phyloP scores from a whole-genome alignment of 2,797 vertebrate species.

The Anguilla pacifica region DNA sequence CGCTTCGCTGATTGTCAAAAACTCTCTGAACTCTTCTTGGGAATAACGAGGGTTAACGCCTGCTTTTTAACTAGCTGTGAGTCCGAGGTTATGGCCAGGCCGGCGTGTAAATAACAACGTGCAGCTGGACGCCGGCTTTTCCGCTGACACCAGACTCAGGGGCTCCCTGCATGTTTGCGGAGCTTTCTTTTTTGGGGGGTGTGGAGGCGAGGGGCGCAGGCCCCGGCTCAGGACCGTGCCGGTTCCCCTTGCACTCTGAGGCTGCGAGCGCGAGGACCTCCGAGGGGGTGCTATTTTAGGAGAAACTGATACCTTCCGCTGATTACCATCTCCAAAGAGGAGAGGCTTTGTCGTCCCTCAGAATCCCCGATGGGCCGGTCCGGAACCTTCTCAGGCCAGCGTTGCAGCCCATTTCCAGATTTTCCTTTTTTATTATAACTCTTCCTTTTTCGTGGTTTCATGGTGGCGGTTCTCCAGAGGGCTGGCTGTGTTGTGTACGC shows the following conservation, averaged over 20 bases:
- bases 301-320: background rate
- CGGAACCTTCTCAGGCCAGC: background rate
- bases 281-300: background rate
- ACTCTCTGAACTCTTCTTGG: background rate
- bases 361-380: background rate
- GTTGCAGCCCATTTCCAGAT: background rate
- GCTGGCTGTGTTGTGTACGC: background rate
- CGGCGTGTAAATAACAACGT: background rate
- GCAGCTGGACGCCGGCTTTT: background rate
- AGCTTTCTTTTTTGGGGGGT: background rate
- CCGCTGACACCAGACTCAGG: background rate
- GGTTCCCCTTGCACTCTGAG: background rate
- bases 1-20: background rate
- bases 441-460: background rate
- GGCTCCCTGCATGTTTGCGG: background rate
- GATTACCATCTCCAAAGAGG: background rate
- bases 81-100: background rate
- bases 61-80: background rate
- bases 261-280: background rate
- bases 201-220: background rate
- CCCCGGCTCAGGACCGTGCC: background rate
- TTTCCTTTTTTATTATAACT: background rate
- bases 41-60: background rate
- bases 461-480: background rate
- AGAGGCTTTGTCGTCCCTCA: background rate